A percentile compares a stretch with the other conserved stretches of the same genome.
Evolutionary conservation across 2,113 vertebrate species (phyloP).

Genomic region (Chiloscyllium plagiosum): DNA sequence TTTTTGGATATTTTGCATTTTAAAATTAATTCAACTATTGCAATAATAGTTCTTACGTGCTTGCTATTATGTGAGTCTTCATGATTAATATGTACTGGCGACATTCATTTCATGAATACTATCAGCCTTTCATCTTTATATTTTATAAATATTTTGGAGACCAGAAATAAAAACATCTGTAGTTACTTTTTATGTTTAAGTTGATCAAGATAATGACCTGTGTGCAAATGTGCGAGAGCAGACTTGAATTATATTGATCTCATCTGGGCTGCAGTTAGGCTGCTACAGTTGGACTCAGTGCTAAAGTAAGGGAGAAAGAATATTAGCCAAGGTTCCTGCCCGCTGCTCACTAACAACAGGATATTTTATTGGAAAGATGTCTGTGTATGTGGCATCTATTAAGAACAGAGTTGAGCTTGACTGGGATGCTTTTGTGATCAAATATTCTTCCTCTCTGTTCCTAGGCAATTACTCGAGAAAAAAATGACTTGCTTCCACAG

Average conservation of each 20-base stretch:
- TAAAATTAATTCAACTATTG: slow-evolving; percentile 12
- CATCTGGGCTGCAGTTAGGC: neutral
- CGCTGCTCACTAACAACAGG: neutral
- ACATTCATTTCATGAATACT: neutral
- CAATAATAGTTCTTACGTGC: neutral
- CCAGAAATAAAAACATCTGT: neutral
- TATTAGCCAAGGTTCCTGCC: neutral
- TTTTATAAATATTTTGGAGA: neutral
- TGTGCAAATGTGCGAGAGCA: neutral
- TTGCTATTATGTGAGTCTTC: neutral
- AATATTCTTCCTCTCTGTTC: neutral
- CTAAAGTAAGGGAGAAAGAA: neutral
- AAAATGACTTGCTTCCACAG: neutral
- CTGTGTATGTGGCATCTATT: neutral
- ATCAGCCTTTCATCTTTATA: neutral
- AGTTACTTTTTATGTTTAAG: neutral
- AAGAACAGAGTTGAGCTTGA: neutral
- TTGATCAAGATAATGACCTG: neutral
- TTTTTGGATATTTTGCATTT: neutral
- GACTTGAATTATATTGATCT: neutral
- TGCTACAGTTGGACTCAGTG: neutral
- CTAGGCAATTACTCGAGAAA: neutral
- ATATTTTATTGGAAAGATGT: neutral
- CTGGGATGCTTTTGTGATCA: neutral
- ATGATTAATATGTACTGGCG: neutral